Evolutionary conservation across 1,140 invertebrate species (phyloP).

Genomic region (Lasaia peninsularis): DNA sequence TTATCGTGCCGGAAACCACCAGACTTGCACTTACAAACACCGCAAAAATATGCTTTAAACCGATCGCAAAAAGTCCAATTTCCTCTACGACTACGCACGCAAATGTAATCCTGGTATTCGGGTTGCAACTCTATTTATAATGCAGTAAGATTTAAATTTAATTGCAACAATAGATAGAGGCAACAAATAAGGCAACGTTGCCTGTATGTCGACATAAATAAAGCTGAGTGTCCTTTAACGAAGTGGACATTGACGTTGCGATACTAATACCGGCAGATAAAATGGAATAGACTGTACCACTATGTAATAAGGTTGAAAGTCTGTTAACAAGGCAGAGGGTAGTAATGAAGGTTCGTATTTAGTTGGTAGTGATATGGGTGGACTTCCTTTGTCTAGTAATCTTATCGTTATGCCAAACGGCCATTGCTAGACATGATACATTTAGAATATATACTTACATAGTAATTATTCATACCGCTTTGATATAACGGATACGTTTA

Average conservation of each 20-base stretch:
- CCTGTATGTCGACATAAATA: constrained; percentile 73
- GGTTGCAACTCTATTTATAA: constrained; percentile 50
- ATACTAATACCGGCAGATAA: constrained; percentile 48
- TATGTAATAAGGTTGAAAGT: constrained; percentile 43
- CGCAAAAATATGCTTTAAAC: constrained; percentile 47
- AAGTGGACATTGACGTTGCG: constrained; percentile 67
- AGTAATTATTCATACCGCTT: constrained; percentile 18
- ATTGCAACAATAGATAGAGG: constrained; percentile 30
- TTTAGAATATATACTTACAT: constrained; percentile 58
- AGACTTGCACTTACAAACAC: constrained; percentile 32
- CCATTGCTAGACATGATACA: constrained; percentile 67
- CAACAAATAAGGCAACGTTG: constrained; percentile 64
- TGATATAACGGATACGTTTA: not conserved
- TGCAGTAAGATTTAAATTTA: constrained; percentile 37
- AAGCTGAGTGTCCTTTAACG: constrained; percentile 74
- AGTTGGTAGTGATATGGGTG: constrained; percentile 71
- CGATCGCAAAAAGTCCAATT: constrained; percentile 41
- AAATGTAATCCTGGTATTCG: constrained; percentile 21
- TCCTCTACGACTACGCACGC: constrained; percentile 29
- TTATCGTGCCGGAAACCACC: constrained; percentile 69
- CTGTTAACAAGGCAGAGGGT: constrained; percentile 28
- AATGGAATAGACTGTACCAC: constrained; percentile 45
- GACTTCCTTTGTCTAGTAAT: constrained; percentile 75
- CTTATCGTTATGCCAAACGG: constrained; percentile 66
- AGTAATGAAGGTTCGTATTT: constrained; percentile 69